phyloP scores from a whole-genome alignment of 2,888 invertebrate genomes.

The Pyrrhia umbra region DNA sequence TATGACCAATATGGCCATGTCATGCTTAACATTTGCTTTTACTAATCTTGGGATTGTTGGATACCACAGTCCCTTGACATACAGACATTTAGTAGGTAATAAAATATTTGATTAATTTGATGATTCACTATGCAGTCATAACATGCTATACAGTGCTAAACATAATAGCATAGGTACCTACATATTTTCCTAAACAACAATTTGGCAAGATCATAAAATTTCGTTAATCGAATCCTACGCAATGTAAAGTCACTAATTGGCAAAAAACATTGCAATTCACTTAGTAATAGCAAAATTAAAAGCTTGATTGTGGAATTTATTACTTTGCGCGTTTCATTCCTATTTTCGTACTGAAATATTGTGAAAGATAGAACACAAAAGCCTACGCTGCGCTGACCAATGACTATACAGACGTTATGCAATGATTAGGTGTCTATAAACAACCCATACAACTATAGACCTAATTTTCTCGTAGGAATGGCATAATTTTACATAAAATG shows the following conservation, averaged over 20 bases:
- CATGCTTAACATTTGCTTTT: slow-evolving; percentile 28
- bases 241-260: slow-evolving; percentile 41
- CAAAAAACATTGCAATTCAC: slow-evolving; percentile 28
- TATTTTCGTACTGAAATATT: slow-evolving; percentile 24
- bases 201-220: slow-evolving; percentile 47
- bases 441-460: too few relatives aligned
- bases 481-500: too few relatives aligned
- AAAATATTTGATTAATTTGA: slow-evolving; percentile 41
- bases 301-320: slow-evolving; percentile 25
- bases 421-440: too few relatives aligned
- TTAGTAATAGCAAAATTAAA: slow-evolving; percentile 25
- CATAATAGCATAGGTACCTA: slow-evolving; percentile 40
- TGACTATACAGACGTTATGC: background rate
- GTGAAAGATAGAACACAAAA: slow-evolving; percentile 10
- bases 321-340: slow-evolving; percentile 1
- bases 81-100: slow-evolving; percentile 27
- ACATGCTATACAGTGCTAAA: slow-evolving; percentile 19
- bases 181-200: slow-evolving; percentile 45
- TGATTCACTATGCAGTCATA: slow-evolving; percentile 18
- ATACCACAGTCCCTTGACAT: slow-evolving; percentile 34
- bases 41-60: slow-evolving; percentile 14
- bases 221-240: slow-evolving; percentile 50
- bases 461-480: background rate
- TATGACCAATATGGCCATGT: background rate
- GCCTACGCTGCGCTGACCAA: background rate